A percentile compares a stretch with the other conserved stretches of the same genome.
These are phyloP conservation scores for Dinoponera quadriceps DNA, from an alignment of 1,140 invertebrate genomes.

Conservation along the genomic window DNA sequence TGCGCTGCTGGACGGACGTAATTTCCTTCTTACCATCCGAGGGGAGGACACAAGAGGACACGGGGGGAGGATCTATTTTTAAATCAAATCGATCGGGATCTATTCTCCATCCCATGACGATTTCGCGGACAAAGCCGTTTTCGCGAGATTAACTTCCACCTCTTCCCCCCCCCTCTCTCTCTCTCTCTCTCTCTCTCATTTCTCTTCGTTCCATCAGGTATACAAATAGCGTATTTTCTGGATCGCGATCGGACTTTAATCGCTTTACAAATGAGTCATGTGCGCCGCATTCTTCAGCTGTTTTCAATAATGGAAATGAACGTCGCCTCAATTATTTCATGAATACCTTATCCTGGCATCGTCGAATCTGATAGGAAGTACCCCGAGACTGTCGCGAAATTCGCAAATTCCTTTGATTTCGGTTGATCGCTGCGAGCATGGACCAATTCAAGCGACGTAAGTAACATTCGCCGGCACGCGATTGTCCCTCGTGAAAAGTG, in stretches of 20 bases:
- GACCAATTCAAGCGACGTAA: conserved; percentile 62
- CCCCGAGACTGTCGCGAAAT: conserved; percentile 3
- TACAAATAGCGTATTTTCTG: conserved; percentile 24
- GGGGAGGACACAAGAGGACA: background rate
- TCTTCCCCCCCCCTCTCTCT: too few relatives aligned
- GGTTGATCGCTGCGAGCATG: conserved; percentile 39
- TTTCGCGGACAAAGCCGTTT: too few relatives aligned
- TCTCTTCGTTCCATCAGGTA: conserved; percentile 31
- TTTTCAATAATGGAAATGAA: conserved; percentile 73
- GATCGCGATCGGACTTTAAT: conserved; percentile 60
- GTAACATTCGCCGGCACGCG: conserved; percentile 38
- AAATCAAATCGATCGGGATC: background rate
- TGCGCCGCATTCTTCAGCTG: conserved; percentile 53
- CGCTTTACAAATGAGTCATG: conserved; percentile 63
- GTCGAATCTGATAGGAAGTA: conserved; percentile 31
- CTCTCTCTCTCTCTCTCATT: background rate
- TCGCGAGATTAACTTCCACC: too few relatives aligned
- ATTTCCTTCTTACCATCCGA: conserved; percentile 60
- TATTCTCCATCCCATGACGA: too few relatives aligned
- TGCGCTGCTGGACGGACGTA: conserved; percentile 33
- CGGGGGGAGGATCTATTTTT: conserved; percentile 38
- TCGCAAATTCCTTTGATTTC: conserved; percentile 29
- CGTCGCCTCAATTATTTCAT: conserved; percentile 72
- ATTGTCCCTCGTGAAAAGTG: background rate
- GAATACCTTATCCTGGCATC: conserved; percentile 73